These are phyloP conservation scores for Hippocampus comes DNA, from an alignment of 2,113 vertebrate species.

Conservation along the genomic window DNA sequence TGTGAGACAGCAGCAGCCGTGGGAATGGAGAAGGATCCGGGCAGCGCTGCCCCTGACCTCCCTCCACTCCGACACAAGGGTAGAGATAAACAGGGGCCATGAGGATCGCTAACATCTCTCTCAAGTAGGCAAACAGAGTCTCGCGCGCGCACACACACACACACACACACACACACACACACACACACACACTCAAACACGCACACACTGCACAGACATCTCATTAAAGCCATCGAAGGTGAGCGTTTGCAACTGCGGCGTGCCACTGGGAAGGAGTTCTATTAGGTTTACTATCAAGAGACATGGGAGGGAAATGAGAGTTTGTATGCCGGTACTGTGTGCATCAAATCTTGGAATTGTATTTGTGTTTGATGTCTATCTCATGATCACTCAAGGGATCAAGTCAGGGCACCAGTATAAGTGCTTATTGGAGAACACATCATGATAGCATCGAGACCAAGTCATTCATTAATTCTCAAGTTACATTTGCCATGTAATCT, in stretches of 20 bases:
- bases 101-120: constrained; percentile 63
- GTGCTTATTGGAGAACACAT: constrained; percentile 53
- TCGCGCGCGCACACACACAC: neutral
- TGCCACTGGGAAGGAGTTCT: constrained; percentile 66
- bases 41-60: constrained; percentile 67
- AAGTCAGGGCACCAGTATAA: constrained; percentile 21
- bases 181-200: constrained; percentile 19
- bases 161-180: constrained; percentile 40
- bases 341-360: constrained; percentile 46
- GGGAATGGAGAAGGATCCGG: constrained; percentile 69
- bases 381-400: constrained; percentile 46
- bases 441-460: constrained; percentile 42
- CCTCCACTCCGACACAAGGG: constrained; percentile 60
- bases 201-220: constrained; percentile 45
- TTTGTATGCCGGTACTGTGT: constrained; percentile 34
- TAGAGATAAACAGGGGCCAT: constrained; percentile 69
- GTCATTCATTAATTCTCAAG: constrained; percentile 24
- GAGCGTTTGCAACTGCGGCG: constrained; percentile 63
- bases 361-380: constrained; percentile 48
- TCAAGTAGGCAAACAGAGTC: constrained; percentile 50
- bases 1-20: constrained; percentile 68
- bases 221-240: constrained; percentile 71
- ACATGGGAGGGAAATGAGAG: constrained; percentile 58
- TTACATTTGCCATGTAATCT: neutral
- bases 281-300: constrained; percentile 70